phyloP scores from a whole-genome alignment of 2,888 invertebrate genomes.

The Lasioglossum calceatum region DNA sequence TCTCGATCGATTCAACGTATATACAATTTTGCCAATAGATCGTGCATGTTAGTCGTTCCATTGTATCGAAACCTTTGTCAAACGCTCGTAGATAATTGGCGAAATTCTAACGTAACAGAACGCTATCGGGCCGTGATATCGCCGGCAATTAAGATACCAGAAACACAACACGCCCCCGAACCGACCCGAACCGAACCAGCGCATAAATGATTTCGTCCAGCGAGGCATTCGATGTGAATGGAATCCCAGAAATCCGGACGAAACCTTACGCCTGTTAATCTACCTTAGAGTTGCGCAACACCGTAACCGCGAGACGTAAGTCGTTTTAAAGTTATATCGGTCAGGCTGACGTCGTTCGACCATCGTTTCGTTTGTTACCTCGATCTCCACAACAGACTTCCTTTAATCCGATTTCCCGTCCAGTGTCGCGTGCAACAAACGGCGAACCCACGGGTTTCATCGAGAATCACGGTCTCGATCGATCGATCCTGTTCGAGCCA shows the following conservation, averaged over 20 bases:
- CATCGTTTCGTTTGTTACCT: slow-evolving; percentile 27
- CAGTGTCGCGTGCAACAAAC: neutral
- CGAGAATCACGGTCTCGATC: neutral
- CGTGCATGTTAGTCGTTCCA: neutral
- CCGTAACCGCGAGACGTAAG: slow-evolving; percentile 64
- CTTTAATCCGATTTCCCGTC: slow-evolving; percentile 28
- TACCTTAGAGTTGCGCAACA: slow-evolving; percentile 64
- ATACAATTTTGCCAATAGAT: neutral
- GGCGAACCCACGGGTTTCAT: neutral
- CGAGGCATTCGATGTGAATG: slow-evolving; percentile 41
- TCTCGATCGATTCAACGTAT: neutral
- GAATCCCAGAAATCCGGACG: slow-evolving; percentile 62
- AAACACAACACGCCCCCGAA: neutral
- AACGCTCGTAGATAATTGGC: neutral
- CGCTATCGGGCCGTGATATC: neutral
- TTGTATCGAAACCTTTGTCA: neutral
- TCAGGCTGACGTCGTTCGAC: slow-evolving; percentile 54
- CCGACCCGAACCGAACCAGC: neutral
- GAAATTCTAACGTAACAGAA: neutral
- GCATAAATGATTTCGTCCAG: slow-evolving; percentile 34
- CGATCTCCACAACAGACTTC: slow-evolving; percentile 19
- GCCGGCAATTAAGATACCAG: slow-evolving; percentile 26
- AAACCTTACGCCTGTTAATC: slow-evolving; percentile 67
- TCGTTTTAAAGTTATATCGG: slow-evolving; percentile 46
- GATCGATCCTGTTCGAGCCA: too few species aligned